phyloP scores from a whole-genome alignment of 2,888 invertebrate species.

The Leucoma salicis region DNA sequence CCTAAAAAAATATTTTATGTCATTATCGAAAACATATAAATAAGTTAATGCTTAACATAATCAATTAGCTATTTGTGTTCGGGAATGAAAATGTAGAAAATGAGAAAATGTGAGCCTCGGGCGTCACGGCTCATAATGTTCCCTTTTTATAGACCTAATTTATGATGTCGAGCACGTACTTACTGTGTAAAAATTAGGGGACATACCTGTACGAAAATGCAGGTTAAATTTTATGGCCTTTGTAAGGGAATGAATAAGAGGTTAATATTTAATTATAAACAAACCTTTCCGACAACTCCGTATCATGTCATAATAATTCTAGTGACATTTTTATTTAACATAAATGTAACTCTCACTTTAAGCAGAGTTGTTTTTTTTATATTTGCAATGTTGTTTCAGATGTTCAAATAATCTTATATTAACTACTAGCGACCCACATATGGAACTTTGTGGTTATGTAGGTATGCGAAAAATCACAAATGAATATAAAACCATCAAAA shows the following conservation, averaged over 20 bases:
- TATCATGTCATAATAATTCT: too few relatives aligned
- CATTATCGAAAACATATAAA: neutral
- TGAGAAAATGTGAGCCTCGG: slow-evolving; percentile 58
- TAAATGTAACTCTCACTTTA: too few relatives aligned
- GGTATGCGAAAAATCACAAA: too few relatives aligned
- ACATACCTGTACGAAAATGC: slow-evolving; percentile 67
- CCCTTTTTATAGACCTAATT: slow-evolving; percentile 69
- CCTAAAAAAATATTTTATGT: neutral
- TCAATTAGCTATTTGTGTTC: slow-evolving; percentile 36
- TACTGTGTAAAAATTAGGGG: slow-evolving; percentile 62
- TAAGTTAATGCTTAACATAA: too few relatives aligned
- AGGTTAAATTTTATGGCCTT: slow-evolving; percentile 69
- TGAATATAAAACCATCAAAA: too few relatives aligned
- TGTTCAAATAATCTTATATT: too few relatives aligned
- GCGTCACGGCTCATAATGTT: slow-evolving; percentile 59
- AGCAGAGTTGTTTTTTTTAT: too few relatives aligned
- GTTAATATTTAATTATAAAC: slow-evolving; percentile 68
- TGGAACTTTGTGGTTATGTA: too few relatives aligned
- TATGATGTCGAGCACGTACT: slow-evolving; percentile 64
- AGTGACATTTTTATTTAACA: too few relatives aligned
- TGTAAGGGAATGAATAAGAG: slow-evolving; percentile 66
- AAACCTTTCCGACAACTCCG: too few relatives aligned
- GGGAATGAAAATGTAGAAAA: slow-evolving; percentile 52
- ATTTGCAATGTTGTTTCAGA: too few relatives aligned
- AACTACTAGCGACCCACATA: too few relatives aligned